Conservation (phyloP, 2,113 vertebrate species). For the Lasiurus cinereus region DNA sequence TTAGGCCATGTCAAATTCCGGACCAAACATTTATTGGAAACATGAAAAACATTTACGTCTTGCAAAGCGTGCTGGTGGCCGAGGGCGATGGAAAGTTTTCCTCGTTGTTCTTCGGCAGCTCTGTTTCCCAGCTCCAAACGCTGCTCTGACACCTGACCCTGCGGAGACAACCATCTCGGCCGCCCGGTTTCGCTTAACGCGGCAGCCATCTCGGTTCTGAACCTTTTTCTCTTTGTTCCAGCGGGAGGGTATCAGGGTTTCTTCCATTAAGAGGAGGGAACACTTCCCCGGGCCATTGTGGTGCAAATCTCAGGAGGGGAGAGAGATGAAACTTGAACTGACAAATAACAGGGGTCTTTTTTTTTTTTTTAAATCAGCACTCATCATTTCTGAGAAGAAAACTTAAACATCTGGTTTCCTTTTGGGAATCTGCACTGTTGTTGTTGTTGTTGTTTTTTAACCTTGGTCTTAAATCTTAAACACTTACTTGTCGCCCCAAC, state of each 20-base stretch:
- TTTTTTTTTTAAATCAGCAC: conserved; percentile 33
- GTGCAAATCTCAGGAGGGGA: conserved; percentile 56
- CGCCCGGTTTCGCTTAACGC: background rate
- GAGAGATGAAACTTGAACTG: conserved; percentile 74
- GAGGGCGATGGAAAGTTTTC: conserved; percentile 55
- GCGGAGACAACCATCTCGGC: background rate
- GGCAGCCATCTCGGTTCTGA: background rate
- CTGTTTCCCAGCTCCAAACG: conserved; percentile 11
- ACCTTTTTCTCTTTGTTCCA: background rate
- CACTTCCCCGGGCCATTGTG: background rate
- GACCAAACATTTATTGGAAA: conserved; percentile 77
- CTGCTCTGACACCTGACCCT: background rate
- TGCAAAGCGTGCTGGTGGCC: conserved; percentile 57
- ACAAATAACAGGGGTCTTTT: conserved; percentile 70
- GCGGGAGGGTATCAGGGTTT: background rate
- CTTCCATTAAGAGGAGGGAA: conserved; percentile 43
- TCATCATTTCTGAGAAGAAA: conserved; percentile 80
- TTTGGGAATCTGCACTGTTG: conserved; percentile 78
- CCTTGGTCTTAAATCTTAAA: conserved; percentile 66
- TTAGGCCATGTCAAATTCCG: conserved; percentile 66
- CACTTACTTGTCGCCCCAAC: too few relatives aligned
- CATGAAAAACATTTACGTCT: conserved; percentile 69
- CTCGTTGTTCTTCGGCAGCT: conserved; percentile 30
- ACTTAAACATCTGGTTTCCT: conserved; percentile 84
- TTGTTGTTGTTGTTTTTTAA: conserved; percentile 33